These are phyloP conservation scores for Peromyscus maniculatus DNA, from an alignment of 2,113 vertebrate species.

Conservation along the genomic window DNA sequence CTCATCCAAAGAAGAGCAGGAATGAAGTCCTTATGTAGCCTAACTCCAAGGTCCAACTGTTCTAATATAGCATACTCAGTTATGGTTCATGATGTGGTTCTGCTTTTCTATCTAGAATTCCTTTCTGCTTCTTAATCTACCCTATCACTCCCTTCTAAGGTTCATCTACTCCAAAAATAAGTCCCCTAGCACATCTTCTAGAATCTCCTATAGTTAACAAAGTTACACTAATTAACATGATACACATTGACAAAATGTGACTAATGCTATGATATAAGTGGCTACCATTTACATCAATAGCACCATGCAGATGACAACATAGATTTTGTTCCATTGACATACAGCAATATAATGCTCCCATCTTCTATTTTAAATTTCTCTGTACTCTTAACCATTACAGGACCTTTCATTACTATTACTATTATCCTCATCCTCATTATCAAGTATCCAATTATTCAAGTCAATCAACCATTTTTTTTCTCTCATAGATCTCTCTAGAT, in stretches of 20 bases:
- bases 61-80: background rate
- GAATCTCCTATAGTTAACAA: constrained; percentile 13
- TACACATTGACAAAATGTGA: background rate
- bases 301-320: constrained; percentile 2
- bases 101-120: constrained; percentile 23
- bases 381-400: background rate
- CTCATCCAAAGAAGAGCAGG: background rate
- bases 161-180: constrained; percentile 16
- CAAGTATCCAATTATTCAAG: background rate
- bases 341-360: background rate
- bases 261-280: background rate
- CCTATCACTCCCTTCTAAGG: constrained; percentile 8
- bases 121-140: constrained; percentile 48
- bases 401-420: background rate
- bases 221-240: background rate
- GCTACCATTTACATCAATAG: background rate
- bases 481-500: background rate
- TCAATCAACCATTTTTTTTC: background rate
- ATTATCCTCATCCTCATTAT: background rate
- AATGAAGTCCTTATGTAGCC: background rate
- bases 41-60: constrained; percentile 12
- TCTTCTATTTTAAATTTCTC: constrained; percentile 7
- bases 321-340: constrained; percentile 37
- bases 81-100: background rate
- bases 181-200: constrained; percentile 57